Evolutionary conservation across 2,888 invertebrate species (phyloP), one percentile per base, ranked within the genome.

Genomic region (Xylota sylvarum): DNA sequence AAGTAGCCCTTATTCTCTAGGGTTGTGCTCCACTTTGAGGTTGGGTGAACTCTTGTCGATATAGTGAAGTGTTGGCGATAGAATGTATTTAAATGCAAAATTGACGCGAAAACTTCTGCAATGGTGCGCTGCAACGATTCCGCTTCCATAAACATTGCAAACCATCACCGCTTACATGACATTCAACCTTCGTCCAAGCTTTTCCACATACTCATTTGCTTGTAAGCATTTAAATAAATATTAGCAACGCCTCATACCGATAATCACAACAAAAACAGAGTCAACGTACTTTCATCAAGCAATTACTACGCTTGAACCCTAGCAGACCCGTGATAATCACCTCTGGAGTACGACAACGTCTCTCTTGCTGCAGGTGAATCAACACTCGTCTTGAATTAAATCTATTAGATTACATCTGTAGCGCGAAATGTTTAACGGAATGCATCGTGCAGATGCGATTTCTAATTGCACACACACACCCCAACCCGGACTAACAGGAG

Each of bases 281-380:
- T 69, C 69, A 69, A 69, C 55, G 55, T 9, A 52, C 69, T 55
- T 27, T 4, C 55, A n/a, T 69, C n/a, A n/a, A n/a, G 19, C 69
- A 69, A 69, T 69, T 69, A 56, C 55, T 27, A 14, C 30, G 27
- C 35, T 55, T 55, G 69, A 69, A 56, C 55, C 40, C 17, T 40
- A 14, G 17, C n/a, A 27, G 48, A 30, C 30, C 40, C 23, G 35
- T 27, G 19, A 67, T 67, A 67, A 37, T 67, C 67, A 50, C 50
- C 40, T n/a, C 40, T 43, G n/a, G 5, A 43, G 40, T 43, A 43
- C 40, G 40, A 43, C n/a, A 43, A 23, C 23, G n/a, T n/a, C n/a
- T 43, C 4, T 43, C 14, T 43, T 1, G 37, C 37, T 40, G 1
- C 12, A 40, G 40, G n/a, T 43, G 6, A 43, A 43, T 43, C 43